These are phyloP conservation scores for Drosophila ogumai DNA, from an alignment of 1,140 invertebrate genomes.

Conservation along the genomic window DNA sequence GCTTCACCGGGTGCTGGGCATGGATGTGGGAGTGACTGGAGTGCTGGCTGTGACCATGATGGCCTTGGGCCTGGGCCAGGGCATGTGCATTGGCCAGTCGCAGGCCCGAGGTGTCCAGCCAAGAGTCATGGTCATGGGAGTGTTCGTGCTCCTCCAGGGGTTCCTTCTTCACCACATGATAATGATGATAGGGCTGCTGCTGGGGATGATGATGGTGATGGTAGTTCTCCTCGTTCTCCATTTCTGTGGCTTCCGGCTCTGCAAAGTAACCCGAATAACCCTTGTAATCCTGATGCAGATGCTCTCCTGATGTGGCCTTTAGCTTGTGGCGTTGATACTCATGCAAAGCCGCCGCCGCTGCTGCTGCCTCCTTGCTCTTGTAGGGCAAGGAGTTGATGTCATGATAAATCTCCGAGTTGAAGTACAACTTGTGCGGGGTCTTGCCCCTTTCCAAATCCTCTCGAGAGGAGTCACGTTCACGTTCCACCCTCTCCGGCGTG, in stretches of 20 bases:
- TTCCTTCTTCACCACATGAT: conserved; percentile 77
- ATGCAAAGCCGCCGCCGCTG: conserved; percentile 20
- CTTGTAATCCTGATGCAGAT: conserved; percentile 70
- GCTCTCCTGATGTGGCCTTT: conserved; percentile 25
- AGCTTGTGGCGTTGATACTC: conserved; percentile 73
- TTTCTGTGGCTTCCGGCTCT: conserved; percentile 48
- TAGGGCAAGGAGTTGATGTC: conserved; percentile 82
- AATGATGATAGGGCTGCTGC: conserved; percentile 76
- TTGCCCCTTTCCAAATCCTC: conserved; percentile 46
- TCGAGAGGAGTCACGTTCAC: conserved; percentile 18
- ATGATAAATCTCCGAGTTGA: conserved; percentile 83
- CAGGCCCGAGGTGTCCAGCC: conserved; percentile 54
- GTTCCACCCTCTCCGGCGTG: conserved; percentile 40
- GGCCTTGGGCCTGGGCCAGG: conserved; percentile 17
- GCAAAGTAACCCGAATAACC: conserved; percentile 79
- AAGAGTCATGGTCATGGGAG: conserved; percentile 39
- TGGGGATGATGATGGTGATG: conserved; percentile 59
- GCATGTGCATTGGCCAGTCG: conserved; percentile 36
- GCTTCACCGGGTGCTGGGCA: conserved; percentile 10
- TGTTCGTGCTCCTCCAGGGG: conserved; percentile 55
- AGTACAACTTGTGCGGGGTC: conserved; percentile 68
- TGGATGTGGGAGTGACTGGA: conserved; percentile 9
- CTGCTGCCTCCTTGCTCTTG: conserved; percentile 54
- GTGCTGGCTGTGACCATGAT: conserved; percentile 2
- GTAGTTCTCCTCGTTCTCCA: conserved; percentile 44